These are phyloP conservation scores for Chionis minor DNA, from an alignment of 2,113 vertebrate genomes.

Conservation along the genomic window DNA sequence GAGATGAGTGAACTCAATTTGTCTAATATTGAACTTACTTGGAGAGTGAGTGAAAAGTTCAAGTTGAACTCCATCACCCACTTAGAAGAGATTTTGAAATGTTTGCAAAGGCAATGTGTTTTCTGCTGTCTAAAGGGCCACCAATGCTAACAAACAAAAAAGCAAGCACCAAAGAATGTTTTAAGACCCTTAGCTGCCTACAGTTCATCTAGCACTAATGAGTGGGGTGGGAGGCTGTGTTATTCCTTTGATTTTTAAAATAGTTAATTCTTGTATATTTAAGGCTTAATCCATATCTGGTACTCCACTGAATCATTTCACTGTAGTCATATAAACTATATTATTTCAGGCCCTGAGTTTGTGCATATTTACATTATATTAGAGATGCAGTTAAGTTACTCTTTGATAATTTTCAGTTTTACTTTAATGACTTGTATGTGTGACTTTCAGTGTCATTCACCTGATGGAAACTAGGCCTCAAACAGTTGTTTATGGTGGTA, in stretches of 20 bases:
- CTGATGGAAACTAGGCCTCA: not conserved
- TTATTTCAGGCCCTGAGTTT: not conserved
- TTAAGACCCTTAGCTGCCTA: not conserved
- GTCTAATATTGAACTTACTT: not conserved
- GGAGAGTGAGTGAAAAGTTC: not conserved
- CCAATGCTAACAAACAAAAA: not conserved
- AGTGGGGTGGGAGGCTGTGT: not conserved
- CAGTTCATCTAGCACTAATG: not conserved
- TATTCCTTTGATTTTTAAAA: not conserved
- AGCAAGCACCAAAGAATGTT: not conserved
- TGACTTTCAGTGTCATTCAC: not conserved
- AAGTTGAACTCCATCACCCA: not conserved
- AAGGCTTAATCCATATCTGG: fast-evolving
- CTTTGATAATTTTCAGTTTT: not conserved
- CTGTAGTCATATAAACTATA: not conserved
- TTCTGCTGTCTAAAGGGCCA: not conserved
- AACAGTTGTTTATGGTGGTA: not conserved
- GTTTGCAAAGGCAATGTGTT: not conserved
- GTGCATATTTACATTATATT: not conserved
- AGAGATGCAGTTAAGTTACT: not conserved
- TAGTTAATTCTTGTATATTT: not conserved
- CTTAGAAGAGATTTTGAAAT: not conserved
- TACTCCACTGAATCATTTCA: not conserved
- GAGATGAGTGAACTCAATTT: not conserved
- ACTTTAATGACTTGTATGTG: not conserved